Conservation (phyloP, 2,888 invertebrate genomes). For the Marronus borbonicus region DNA sequence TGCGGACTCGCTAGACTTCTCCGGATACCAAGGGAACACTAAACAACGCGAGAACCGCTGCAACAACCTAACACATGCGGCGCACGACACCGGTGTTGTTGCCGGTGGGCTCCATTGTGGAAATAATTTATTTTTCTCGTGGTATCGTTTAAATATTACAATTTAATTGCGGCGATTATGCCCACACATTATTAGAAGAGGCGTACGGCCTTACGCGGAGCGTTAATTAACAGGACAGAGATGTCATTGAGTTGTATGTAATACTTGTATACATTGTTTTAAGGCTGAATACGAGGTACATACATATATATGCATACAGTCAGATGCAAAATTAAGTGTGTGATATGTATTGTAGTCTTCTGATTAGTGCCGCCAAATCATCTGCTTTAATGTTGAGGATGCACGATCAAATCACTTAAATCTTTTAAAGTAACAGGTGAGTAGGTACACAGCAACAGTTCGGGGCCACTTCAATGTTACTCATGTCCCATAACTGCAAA, state of each 20-base stretch:
- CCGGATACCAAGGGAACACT: background rate
- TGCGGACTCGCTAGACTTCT: constrained; percentile 24
- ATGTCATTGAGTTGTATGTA: constrained; percentile 17
- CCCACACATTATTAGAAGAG: constrained; percentile 36
- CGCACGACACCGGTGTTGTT: background rate
- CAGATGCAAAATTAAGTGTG: too few species aligned
- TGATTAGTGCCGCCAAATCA: too few species aligned
- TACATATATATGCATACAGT: too few species aligned
- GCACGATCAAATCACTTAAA: too few species aligned
- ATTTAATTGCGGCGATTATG: constrained; percentile 38
- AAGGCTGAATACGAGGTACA: too few species aligned
- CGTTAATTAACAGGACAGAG: constrained; percentile 32
- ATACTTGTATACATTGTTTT: too few species aligned
- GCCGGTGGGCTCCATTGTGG: constrained; percentile 19
- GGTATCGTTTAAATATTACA: constrained; percentile 39
- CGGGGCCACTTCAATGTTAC: too few species aligned
- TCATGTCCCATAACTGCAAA: too few species aligned
- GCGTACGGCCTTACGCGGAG: constrained; percentile 8
- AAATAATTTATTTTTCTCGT: constrained; percentile 28
- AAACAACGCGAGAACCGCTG: background rate
- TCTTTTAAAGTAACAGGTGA: too few species aligned
- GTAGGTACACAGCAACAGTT: too few species aligned
- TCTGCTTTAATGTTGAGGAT: too few species aligned
- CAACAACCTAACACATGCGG: background rate
- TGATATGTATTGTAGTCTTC: too few species aligned